Evolutionary conservation across 1,140 invertebrate species (phyloP).

Genomic region (Meteorus sp.): DNA sequence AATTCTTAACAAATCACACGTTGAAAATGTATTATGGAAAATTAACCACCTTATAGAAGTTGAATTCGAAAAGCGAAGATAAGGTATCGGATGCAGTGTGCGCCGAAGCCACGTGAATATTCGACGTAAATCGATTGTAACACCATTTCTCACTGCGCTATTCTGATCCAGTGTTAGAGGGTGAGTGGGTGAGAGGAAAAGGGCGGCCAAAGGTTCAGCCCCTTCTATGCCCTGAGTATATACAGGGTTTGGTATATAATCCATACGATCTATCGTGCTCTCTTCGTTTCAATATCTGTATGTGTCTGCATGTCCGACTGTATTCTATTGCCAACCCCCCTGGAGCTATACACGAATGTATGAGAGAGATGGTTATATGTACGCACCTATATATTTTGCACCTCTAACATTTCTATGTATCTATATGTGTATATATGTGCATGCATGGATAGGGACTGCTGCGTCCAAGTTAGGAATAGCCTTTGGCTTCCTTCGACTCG

Average conservation of each 20-base stretch:
- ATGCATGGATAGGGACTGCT: too few relatives aligned
- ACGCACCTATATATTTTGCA: conserved; percentile 10
- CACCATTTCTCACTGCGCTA: conserved; percentile 40
- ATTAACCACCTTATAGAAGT: too few relatives aligned
- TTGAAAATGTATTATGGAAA: too few relatives aligned
- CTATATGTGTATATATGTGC: background rate
- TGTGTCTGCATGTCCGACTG: background rate
- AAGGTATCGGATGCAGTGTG: conserved; percentile 8
- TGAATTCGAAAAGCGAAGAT: conserved; percentile 8
- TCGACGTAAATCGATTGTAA: conserved; percentile 39
- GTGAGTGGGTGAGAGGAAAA: conserved; percentile 25
- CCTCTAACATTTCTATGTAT: background rate
- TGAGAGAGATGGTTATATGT: background rate
- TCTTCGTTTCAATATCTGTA: too few relatives aligned
- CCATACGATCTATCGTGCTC: too few relatives aligned
- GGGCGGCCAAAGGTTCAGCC: conserved; percentile 19
- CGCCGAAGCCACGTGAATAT: conserved; percentile 37
- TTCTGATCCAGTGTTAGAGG: too few relatives aligned
- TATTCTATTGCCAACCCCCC: background rate
- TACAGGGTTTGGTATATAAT: too few relatives aligned
- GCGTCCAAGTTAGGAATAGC: conserved; percentile 21
- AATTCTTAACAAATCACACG: too few relatives aligned
- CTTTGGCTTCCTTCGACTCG: conserved; percentile 16
- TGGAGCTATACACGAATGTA: too few relatives aligned
- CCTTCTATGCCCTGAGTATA: too few relatives aligned